phyloP scores from a whole-genome alignment of 1,140 invertebrate genomes.

The Ooceraea biroi region DNA sequence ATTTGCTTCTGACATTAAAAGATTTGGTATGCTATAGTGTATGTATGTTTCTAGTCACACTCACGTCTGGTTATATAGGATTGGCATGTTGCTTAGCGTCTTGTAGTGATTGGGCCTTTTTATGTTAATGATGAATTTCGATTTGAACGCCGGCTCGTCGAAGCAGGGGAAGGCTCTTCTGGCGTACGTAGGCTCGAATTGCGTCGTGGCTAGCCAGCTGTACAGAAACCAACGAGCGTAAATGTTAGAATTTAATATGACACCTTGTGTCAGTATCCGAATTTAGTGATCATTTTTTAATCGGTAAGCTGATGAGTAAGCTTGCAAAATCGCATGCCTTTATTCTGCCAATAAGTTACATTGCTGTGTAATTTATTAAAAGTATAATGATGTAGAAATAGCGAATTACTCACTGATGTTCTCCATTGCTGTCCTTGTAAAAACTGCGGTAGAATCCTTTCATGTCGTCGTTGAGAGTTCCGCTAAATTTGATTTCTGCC shows the following conservation, averaged over 20 bases:
- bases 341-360: background rate
- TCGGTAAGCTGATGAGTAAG: background rate
- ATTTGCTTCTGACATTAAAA: background rate
- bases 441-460: slow-evolving; percentile 89
- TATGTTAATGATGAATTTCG: slow-evolving; percentile 90
- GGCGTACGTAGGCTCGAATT: slow-evolving; percentile 94
- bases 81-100: slow-evolving; percentile 86
- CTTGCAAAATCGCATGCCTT: background rate
- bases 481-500: slow-evolving; percentile 85
- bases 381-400: background rate
- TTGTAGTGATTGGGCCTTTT: slow-evolving; percentile 81
- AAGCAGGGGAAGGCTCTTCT: slow-evolving; percentile 95
- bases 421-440: slow-evolving; percentile 84
- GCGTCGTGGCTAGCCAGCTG: slow-evolving; percentile 91
- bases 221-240: slow-evolving; percentile 58
- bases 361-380: background rate
- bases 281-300: background rate
- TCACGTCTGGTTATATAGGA: slow-evolving; percentile 53
- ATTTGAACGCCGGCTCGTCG: slow-evolving; percentile 95
- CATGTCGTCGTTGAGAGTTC: slow-evolving; percentile 86
- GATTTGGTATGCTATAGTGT: background rate
- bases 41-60: slow-evolving; percentile 31
- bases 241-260: slow-evolving; percentile 1
- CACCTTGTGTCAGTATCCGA: background rate
- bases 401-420: slow-evolving; percentile 71